phyloP scores from a whole-genome alignment of 2,888 invertebrate genomes.

The Nymphalis polychloros region DNA sequence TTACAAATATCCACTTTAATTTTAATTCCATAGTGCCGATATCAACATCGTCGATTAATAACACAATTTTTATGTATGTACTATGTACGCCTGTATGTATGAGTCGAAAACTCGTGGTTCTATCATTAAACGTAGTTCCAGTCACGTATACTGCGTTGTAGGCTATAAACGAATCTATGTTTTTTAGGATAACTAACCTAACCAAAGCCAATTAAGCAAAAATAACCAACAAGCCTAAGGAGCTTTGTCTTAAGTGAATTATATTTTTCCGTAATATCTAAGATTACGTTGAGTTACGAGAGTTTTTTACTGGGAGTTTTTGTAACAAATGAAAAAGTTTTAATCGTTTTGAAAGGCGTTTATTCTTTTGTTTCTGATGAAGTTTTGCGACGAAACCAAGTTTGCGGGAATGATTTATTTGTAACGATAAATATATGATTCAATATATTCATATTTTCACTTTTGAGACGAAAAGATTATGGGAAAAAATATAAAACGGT shows the following conservation, averaged over 20 bases:
- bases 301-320: conserved; percentile 1
- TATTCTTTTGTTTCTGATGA: conserved; percentile 5
- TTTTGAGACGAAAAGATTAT: too few species aligned
- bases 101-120: too few species aligned
- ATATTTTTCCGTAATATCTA: neutral
- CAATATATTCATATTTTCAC: too few species aligned
- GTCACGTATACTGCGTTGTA: neutral
- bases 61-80: too few species aligned
- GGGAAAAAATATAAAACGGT: too few species aligned
- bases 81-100: too few species aligned
- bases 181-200: neutral
- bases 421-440: conserved; percentile 19
- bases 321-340: conserved; percentile 17
- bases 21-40: too few species aligned
- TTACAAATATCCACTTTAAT: too few species aligned
- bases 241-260: neutral
- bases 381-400: conserved; percentile 15
- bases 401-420: conserved; percentile 20
- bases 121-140: too few species aligned
- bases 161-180: neutral
- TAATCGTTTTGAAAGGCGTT: conserved; percentile 14
- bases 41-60: too few species aligned
- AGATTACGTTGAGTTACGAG: neutral
- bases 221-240: neutral
- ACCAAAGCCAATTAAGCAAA: neutral